Percentiles rank a stretch among this genome's conserved stretches.
Conservation (phyloP, 2,797 vertebrate species). For the Megalops cyprinoides region DNA sequence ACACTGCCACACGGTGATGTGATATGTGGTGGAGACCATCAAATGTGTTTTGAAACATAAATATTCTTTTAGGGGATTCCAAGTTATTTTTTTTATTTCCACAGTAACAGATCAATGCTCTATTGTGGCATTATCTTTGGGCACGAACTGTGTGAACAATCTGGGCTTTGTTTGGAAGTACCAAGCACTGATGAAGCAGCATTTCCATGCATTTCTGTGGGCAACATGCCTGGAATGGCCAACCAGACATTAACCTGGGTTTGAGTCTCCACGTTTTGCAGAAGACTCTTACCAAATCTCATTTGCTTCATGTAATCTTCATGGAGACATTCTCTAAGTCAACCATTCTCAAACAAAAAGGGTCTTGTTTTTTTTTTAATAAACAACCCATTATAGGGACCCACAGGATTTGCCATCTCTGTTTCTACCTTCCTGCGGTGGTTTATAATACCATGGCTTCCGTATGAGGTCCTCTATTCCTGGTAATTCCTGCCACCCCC, state of each 20-base stretch:
- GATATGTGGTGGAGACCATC: neutral
- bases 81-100: neutral
- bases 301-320: too few species aligned
- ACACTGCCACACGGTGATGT: neutral
- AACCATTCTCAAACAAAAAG: too few species aligned
- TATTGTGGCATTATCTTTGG: conserved; percentile 12
- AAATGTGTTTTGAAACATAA: neutral
- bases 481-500: too few species aligned
- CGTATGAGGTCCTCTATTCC: too few species aligned
- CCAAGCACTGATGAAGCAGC: conserved; percentile 17
- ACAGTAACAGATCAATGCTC: neutral
- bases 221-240: neutral
- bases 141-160: neutral
- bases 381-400: neutral
- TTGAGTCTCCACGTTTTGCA: neutral
- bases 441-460: too few species aligned
- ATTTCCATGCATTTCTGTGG: neutral
- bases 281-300: neutral
- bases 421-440: neutral
- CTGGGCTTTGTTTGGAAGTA: conserved; percentile 6
- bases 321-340: too few species aligned
- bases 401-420: too few species aligned
- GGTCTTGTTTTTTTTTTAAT: neutral
- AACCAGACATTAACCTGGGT: neutral
- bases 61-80: neutral